A percentile compares a stretch with the other conserved stretches of the same genome.
Evolutionary conservation across 2,888 invertebrate genomes (phyloP).

Genomic region (Pandemis cinnamomeana): DNA sequence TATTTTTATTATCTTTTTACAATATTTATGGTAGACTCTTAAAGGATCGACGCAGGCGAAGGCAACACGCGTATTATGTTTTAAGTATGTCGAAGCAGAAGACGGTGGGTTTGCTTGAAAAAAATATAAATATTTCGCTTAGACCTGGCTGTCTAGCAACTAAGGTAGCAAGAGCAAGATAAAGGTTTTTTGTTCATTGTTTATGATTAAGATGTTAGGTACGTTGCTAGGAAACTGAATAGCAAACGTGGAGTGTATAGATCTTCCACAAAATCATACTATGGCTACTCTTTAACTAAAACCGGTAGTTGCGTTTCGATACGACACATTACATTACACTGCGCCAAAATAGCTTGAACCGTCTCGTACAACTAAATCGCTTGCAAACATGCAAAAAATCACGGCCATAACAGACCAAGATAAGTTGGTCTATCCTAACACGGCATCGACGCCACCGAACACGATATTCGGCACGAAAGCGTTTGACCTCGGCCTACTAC

Average conservation of each 20-base stretch:
- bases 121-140: too few relatives aligned
- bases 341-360: not conserved
- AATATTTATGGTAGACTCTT: too few relatives aligned
- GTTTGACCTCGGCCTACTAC: constrained; percentile 59
- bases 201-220: too few relatives aligned
- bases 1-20: too few relatives aligned
- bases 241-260: not conserved
- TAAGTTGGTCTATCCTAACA: constrained; percentile 48
- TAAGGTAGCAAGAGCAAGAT: too few relatives aligned
- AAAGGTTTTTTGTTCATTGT: too few relatives aligned
- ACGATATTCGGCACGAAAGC: constrained; percentile 55
- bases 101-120: too few relatives aligned
- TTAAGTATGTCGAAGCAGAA: too few relatives aligned
- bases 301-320: not conserved
- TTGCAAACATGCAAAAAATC: not conserved
- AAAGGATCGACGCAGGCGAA: too few relatives aligned
- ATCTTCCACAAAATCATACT: not conserved
- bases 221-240: too few relatives aligned
- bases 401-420: constrained; percentile 46
- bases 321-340: not conserved
- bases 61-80: too few relatives aligned
- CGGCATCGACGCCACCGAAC: constrained; percentile 40
- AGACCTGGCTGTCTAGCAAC: too few relatives aligned
- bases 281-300: not conserved
- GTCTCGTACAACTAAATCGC: not conserved